Percentiles rank a stretch among this genome's conserved stretches.
phyloP scores from a whole-genome alignment of 2,113 vertebrate species.

The Tyto alba region DNA sequence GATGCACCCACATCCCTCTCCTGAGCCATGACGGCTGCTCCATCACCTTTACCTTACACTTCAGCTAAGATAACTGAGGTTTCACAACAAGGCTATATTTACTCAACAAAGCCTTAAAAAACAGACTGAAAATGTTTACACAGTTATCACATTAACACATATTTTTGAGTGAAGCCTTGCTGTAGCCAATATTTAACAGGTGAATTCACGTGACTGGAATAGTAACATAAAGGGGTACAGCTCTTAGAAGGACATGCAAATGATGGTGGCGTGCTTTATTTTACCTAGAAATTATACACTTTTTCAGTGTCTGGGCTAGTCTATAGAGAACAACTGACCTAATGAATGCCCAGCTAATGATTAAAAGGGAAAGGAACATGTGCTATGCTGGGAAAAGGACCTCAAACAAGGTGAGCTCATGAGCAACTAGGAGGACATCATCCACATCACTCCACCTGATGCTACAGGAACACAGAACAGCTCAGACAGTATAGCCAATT shows the following conservation, averaged over 20 bases:
- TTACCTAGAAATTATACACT: not conserved
- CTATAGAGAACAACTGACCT: not conserved
- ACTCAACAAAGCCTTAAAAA: not conserved
- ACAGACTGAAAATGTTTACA: not conserved
- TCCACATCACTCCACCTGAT: not conserved
- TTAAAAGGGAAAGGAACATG: not conserved
- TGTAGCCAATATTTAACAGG: not conserved
- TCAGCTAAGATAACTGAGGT: not conserved
- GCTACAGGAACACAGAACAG: fast-evolving
- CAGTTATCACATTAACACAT: not conserved
- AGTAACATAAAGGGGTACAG: not conserved
- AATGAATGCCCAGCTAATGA: not conserved
- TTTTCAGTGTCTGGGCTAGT: not conserved
- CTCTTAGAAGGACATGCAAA: not conserved
- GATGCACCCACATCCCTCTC: not conserved
- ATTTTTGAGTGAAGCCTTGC: not conserved
- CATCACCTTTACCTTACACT: not conserved
- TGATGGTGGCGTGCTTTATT: not conserved
- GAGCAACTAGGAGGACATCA: not conserved
- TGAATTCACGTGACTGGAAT: not conserved
- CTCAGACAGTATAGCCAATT: not conserved
- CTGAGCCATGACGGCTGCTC: fast-evolving
- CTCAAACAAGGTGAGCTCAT: not conserved
- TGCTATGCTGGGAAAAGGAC: not conserved
- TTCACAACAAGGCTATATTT: not conserved